Percentiles rank a stretch among this genome's conserved stretches.
Conservation (phyloP, 2,113 vertebrate species). For the Solenodon paradoxus region DNA sequence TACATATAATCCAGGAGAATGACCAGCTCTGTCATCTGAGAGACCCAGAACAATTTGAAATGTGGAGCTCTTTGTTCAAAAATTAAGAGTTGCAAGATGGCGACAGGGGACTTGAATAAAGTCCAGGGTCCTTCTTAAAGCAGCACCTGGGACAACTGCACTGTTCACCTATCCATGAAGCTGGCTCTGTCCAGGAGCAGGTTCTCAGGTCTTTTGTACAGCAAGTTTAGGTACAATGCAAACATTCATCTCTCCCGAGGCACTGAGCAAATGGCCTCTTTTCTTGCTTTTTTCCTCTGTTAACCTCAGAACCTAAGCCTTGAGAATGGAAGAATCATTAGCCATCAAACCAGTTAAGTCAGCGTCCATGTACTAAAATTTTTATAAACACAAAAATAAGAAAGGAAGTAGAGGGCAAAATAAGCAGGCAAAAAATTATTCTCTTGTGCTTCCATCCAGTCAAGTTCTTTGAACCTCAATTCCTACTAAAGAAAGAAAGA, state of each 20-base stretch:
- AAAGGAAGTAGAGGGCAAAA: neutral
- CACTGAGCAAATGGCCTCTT: neutral
- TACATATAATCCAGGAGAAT: neutral
- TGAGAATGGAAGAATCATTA: neutral
- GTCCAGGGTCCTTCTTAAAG: neutral
- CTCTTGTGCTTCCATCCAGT: constrained; percentile 17
- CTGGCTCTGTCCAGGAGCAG: neutral
- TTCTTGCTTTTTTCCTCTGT: neutral
- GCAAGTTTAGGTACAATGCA: neutral
- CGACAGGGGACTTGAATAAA: neutral
- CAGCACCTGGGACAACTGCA: neutral
- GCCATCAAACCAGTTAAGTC: neutral
- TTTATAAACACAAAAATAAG: neutral
- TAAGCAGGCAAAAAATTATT: neutral
- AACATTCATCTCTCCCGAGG: neutral
- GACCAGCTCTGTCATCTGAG: neutral
- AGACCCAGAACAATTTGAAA: neutral
- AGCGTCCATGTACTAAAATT: neutral
- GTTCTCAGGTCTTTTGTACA: neutral
- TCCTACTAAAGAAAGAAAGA: constrained; percentile 39
- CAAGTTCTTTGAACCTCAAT: constrained; percentile 44
- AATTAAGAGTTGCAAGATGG: neutral
- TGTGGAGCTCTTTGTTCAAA: neutral
- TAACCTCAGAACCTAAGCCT: neutral
- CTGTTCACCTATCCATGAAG: neutral